phyloP scores from a whole-genome alignment of 30 jellyfish, hydroid and myxozoan genomes.

The Aurelia sp. region DNA sequence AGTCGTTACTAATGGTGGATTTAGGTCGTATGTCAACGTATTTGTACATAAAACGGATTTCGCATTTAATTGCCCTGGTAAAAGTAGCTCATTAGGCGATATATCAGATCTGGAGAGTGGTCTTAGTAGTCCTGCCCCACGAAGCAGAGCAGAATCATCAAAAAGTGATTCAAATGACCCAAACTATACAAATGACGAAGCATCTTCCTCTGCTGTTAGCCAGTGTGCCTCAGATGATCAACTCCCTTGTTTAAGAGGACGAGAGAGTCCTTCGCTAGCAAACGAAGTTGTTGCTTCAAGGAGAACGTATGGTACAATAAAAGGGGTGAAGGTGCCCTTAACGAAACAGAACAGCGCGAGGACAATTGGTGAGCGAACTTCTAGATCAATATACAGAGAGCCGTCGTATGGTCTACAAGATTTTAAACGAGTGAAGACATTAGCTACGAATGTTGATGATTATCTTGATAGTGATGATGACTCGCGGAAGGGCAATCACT shows the following conservation, averaged over 20 bases:
- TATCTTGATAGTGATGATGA: conserved; percentile 67
- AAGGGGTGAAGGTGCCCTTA: conserved; percentile 25
- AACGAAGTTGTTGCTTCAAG: conserved; percentile 12
- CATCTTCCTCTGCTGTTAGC: neutral
- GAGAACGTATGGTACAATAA: conserved; percentile 11
- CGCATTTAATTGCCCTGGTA: neutral
- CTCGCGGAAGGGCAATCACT: conserved; percentile 25
- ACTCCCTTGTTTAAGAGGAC: neutral
- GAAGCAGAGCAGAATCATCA: neutral
- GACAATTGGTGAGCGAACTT: conserved; percentile 13
- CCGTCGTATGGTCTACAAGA: conserved; percentile 29
- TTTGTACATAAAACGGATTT: neutral
- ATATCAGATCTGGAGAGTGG: neutral
- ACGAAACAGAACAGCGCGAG: conserved; percentile 34
- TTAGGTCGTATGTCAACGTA: neutral
- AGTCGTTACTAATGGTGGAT: neutral
- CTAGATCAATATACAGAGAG: neutral
- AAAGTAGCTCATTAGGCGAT: neutral
- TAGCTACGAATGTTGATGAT: conserved; percentile 17
- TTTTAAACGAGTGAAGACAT: neutral
- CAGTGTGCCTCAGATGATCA: neutral
- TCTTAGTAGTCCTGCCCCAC: neutral
- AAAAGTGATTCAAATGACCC: neutral
- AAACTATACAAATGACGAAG: neutral
- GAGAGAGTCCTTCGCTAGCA: conserved; percentile 13